Evolutionary conservation across 2,888 invertebrate genomes (phyloP), one percentile per base, ranked within the genome.

Genomic region (Xanthorhoe spadicearia): DNA sequence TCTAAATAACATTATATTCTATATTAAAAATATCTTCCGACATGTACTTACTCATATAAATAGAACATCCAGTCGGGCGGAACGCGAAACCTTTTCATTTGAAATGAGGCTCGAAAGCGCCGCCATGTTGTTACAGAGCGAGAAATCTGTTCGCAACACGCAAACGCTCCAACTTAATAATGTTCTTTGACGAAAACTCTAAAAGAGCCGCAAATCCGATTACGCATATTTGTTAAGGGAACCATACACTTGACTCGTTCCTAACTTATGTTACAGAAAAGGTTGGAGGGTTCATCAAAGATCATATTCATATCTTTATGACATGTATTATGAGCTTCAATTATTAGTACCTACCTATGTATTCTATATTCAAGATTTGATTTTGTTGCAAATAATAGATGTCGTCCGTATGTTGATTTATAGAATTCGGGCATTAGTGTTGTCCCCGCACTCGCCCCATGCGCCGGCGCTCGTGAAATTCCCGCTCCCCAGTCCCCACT

Each of bases 121-220:
- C 17, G 17, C 28, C 10, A 51, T 23, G 51, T 51, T 51, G n/a
- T 51, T 19, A 19, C 13, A 43, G 38, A 13, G 38, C 38, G 19
- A 51, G 13, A n/a, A 51, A 51, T 23, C 19, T 51, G 23, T 51
- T 23, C 5, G 13, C 23, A 56, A 57, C 32, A 57, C 48, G 35
- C 7, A 15, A 59, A 28, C 19, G 59, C 50, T 38, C 18, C 4
- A n/a, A 18, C 13, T 18, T 58, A 50, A 35, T 50, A 18, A 50
- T 48, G 46, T 58, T 35, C 49, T 50, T 50, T 58, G 35, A 56
- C 9, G 46, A 56, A 23, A 59, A 51, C 38, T 51, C 15, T n/a
- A 38, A 59, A 10, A 51, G 15, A 35, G 49, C 35, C 35, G 50
- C 51, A 51, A 59, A 38, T 50, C 59, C 19, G 59, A 59, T 59